phyloP scores from a whole-genome alignment of 2,888 invertebrate genomes.

The Sminthurides aquaticus region DNA sequence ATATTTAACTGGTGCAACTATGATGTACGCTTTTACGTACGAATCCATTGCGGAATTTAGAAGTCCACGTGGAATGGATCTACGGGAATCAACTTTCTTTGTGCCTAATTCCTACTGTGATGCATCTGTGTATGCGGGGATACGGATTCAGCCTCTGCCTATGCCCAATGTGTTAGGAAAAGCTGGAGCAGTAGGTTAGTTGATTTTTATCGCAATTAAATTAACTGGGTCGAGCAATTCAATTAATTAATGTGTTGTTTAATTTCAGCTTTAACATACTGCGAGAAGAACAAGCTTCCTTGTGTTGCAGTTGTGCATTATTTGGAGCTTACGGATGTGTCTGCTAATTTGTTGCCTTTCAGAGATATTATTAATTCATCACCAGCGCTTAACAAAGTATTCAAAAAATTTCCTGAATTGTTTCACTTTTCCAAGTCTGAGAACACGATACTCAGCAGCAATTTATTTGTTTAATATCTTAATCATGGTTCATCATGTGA shows the following conservation, averaged over 20 bases:
- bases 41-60: constrained; percentile 1
- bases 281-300: neutral
- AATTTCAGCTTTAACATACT: neutral
- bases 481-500: neutral
- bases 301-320: neutral
- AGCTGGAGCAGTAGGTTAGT: neutral
- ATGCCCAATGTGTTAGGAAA: neutral
- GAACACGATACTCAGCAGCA: constrained; percentile 9
- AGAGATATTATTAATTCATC: constrained; percentile 2
- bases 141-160: neutral
- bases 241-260: no score
- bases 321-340: neutral
- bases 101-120: neutral
- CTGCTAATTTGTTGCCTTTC: neutral
- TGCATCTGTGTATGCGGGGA: neutral
- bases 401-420: neutral
- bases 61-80: neutral
- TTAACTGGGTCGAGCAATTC: no score
- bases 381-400: neutral
- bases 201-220: no score
- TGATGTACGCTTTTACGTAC: neutral
- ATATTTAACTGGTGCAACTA: no score
- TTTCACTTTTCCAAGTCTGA: neutral
- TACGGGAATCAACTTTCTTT: neutral
- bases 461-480: constrained; percentile 8